Percentiles rank a stretch among this genome's conserved stretches.
These are phyloP conservation scores for Myotis pilosus DNA, from an alignment of 2,797 vertebrate species.

Conservation along the genomic window DNA sequence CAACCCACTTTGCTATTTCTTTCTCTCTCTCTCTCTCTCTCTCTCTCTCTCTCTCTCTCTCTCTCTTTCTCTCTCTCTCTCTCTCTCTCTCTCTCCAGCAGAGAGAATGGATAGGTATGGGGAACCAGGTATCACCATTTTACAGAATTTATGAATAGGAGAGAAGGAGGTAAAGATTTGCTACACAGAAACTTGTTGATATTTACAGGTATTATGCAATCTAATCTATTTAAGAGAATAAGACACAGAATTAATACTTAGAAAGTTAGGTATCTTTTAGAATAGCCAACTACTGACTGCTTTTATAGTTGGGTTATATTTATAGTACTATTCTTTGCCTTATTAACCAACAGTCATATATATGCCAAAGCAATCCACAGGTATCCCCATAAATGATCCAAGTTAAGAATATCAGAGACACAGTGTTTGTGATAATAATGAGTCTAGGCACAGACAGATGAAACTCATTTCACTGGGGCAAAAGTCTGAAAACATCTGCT, in stretches of 20 bases:
- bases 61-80: neutral
- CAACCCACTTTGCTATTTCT: neutral
- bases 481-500: slow-evolving; percentile 25
- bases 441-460: neutral
- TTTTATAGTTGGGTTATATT: slow-evolving; percentile 22
- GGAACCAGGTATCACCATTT: neutral
- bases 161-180: neutral
- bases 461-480: neutral
- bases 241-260: neutral
- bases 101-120: neutral
- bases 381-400: neutral
- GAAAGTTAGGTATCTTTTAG: neutral
- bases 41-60: neutral
- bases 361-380: neutral
- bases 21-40: neutral
- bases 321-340: neutral
- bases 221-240: slow-evolving; percentile 10
- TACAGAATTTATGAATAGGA: neutral
- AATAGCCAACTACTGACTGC: slow-evolving; percentile 5
- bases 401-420: neutral
- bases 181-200: neutral
- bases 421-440: neutral
- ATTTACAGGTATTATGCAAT: neutral
- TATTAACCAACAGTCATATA: slow-evolving; percentile 36
- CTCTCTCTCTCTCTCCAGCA: neutral